Evolutionary conservation across 2,888 invertebrate species (phyloP), one percentile per base, ranked within the genome.

Genomic region (Cheilosia variabilis): DNA sequence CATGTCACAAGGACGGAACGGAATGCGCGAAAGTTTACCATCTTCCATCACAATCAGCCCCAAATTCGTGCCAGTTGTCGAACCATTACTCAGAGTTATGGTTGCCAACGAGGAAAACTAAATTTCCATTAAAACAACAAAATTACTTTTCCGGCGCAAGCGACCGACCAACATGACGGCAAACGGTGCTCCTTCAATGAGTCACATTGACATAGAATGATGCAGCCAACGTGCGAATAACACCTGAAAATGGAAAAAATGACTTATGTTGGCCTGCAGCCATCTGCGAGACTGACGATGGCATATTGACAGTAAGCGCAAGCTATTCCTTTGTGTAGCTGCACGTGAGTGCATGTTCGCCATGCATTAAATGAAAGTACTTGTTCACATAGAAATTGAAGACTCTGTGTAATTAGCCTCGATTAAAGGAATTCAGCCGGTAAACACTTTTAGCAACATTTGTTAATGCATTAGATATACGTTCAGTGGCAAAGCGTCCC

Each of bases 361-460:
- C 22, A 45, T 68, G 62, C 37, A 71, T 27, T 58, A 58, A 47
- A 72, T 53, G 73, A 73, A 72, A 65, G 72, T 66, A 71, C 41
- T 22, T 37, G 37, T 10, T 13, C 37, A 37, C 37, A 37, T 13
- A 37, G 37, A 37, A 37, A 37, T 45, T 63, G 68, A 68, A 24
- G 73, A 45, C n/a, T 63, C 15, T 63, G 79, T 84, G 79, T 84
- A 79, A 79, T 83, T 83, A 83, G 79, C 72, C 83, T 78, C 78
- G 72, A 83, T 78, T 19, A 24, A 65, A 66, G 55, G 50, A 83
- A 62, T 83, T 62, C n/a, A 17, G 17, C 27, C 60, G n/a, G 50
- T 37, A 47, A 37, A 66, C 60, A 71, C 43, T 43, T 55, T 50
- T 22, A 63, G 37, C 34, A 19, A 57, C 58, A 66, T 41, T 10